These are phyloP conservation scores for Lamprotornis superbus DNA, from an alignment of 2,113 vertebrate genomes.

Conservation along the genomic window DNA sequence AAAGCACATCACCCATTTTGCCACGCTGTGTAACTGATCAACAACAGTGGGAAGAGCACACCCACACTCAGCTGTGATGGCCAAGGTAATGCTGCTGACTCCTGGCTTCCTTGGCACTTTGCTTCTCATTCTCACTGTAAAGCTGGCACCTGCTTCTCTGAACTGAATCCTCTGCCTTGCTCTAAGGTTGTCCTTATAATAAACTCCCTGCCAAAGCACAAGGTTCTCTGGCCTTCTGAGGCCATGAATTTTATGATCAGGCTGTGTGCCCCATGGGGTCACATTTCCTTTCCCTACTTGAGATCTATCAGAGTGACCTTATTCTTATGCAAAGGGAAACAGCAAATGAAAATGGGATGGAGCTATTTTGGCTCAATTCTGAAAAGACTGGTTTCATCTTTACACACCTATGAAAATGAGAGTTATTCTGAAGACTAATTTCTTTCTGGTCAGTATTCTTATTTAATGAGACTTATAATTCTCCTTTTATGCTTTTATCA, in stretches of 20 bases:
- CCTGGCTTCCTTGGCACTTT: background rate
- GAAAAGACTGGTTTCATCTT: background rate
- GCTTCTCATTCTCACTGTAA: background rate
- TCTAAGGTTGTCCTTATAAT: background rate
- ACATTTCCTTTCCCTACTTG: background rate
- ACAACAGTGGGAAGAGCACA: background rate
- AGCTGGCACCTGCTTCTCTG: background rate
- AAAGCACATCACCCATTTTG: background rate
- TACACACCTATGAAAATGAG: background rate
- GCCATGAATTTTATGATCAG: background rate
- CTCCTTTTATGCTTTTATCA: background rate
- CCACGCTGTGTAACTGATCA: background rate
- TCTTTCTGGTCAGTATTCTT: background rate
- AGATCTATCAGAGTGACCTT: background rate
- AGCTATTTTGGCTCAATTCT: background rate
- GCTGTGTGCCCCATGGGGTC: background rate
- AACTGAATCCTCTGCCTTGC: background rate
- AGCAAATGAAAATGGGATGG: background rate
- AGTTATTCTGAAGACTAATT: background rate
- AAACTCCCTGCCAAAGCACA: background rate
- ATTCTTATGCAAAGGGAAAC: background rate
- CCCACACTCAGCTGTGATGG: rapidly evolving
- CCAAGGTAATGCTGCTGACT: background rate
- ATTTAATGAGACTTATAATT: background rate
- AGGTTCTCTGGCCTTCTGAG: background rate